These are phyloP conservation scores for Hippocampus comes DNA, from an alignment of 2,113 vertebrate species.

Conservation along the genomic window DNA sequence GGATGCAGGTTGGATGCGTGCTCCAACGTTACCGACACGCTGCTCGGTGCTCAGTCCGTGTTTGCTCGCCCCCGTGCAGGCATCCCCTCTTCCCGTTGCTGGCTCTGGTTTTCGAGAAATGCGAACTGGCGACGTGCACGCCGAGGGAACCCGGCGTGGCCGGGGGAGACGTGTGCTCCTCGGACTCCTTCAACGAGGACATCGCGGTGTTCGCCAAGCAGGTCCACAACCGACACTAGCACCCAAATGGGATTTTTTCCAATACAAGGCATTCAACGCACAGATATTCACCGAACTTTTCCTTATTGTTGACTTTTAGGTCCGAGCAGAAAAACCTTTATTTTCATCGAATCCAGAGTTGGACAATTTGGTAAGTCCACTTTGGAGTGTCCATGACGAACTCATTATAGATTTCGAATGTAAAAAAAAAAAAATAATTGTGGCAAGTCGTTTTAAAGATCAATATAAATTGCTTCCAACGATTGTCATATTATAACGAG, in stretches of 20 bases:
- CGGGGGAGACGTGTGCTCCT: slow-evolving; percentile 98
- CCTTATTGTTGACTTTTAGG: slow-evolving; percentile 69
- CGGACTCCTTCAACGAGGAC: slow-evolving; percentile 99
- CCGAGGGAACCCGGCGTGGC: slow-evolving; percentile 98
- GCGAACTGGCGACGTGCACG: slow-evolving; percentile 98
- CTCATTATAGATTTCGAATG: background rate
- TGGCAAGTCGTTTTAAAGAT: background rate
- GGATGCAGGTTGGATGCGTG: background rate
- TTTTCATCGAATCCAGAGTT: slow-evolving; percentile 99
- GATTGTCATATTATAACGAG: background rate
- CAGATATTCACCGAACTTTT: slow-evolving; percentile 42
- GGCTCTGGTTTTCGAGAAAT: slow-evolving; percentile 99
- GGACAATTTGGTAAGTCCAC: slow-evolving; percentile 97
- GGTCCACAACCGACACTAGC: slow-evolving; percentile 68
- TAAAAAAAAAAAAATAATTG: background rate
- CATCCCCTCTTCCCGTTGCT: slow-evolving; percentile 98
- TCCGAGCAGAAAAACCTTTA: slow-evolving; percentile 97
- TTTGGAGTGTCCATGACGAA: slow-evolving; percentile 27
- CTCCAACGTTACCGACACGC: slow-evolving; percentile 6
- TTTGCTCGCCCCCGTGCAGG: slow-evolving; percentile 78
- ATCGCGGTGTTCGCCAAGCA: slow-evolving; percentile 99
- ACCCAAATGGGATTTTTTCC: slow-evolving; percentile 18
- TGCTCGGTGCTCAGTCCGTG: slow-evolving; percentile 60
- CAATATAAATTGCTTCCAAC: background rate
- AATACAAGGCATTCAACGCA: background rate